Conservation (phyloP, 2,888 invertebrate species). For the Protonemura montana region DNA sequence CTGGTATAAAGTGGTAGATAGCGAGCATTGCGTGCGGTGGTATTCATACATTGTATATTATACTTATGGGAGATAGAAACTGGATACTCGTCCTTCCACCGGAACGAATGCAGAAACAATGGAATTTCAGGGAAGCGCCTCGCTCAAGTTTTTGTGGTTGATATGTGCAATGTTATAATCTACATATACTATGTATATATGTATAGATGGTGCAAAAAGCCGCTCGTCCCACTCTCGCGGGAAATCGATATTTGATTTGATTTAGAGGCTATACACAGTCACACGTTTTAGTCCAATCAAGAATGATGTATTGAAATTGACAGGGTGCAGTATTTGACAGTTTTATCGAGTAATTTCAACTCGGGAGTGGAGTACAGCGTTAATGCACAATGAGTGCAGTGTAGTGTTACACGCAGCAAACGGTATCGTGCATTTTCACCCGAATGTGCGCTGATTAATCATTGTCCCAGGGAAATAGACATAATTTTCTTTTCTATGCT, state of each 20-base stretch:
- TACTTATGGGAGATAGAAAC: conserved; percentile 28
- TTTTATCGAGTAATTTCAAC: conserved; percentile 14
- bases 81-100: neutral
- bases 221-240: conserved; percentile 7
- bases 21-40: conserved; percentile 15
- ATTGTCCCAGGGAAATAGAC: neutral
- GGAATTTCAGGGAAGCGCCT: neutral
- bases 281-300: conserved; percentile 10
- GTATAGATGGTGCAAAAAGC: neutral
- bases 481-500: neutral
- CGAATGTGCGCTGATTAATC: neutral
- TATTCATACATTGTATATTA: conserved; percentile 18
- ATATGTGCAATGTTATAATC: conserved; percentile 28
- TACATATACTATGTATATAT: neutral
- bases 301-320: conserved; percentile 28
- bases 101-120: conserved; percentile 21
- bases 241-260: conserved; percentile 40
- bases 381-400: conserved; percentile 12
- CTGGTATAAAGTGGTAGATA: conserved; percentile 45
- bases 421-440: neutral
- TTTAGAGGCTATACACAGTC: conserved; percentile 9
- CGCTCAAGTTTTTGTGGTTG: conserved; percentile 19
- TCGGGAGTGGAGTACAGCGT: neutral
- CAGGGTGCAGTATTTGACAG: conserved; percentile 18
- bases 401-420: neutral